Base-by-base conservation (phyloP, 23 tunicate species). In the Ciona savignyi region DNA sequence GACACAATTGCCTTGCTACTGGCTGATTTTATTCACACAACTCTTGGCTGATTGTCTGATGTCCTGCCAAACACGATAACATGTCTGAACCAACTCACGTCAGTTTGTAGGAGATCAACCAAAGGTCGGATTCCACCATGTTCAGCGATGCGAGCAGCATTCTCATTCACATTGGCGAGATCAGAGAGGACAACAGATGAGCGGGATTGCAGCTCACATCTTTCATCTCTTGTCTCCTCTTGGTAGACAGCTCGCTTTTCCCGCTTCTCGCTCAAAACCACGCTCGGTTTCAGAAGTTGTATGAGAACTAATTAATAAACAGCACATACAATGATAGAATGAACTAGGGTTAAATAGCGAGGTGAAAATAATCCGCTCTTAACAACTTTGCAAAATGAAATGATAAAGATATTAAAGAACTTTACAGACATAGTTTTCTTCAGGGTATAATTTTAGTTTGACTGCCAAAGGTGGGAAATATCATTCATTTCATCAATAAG, bases 131-230 rank as follows among this genome's bases (percentile, higher is more conserved):
- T 85, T 0, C 97, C 97, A 23, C 86, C 97, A 31, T 75, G 74
- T 4, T 85, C 84, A 51, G 97, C 85, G 33, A 91, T 91, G 42
- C 76, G 25, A 22, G 72, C 32, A n/a, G 97, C 90, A 66, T 80
- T 80, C 42, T 73, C 63, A 34, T 76, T 64, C 24, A 88, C 79
- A 24, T 56, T 32, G 0, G 97, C 97, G 22, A 91, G 87, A 72
- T 91, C 97, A 2, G 91, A 85, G 27, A 91, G 80, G 29, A 91
- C 97, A 30, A 91, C 97, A 15, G 97, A 91, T 20, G 97, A 91
- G 2, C 97, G 79, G 11, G 97, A 91, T 35, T 91, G 97, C 15
- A 91, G 67, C 75, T 91, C 97, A 71, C 74, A 71, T 72, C 74
- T 76, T 35, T 85, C 84, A 32, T 84, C 78, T 20, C 28, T n/a